phyloP scores from a whole-genome alignment of 2,113 vertebrate species.

The Saguinus midas region DNA sequence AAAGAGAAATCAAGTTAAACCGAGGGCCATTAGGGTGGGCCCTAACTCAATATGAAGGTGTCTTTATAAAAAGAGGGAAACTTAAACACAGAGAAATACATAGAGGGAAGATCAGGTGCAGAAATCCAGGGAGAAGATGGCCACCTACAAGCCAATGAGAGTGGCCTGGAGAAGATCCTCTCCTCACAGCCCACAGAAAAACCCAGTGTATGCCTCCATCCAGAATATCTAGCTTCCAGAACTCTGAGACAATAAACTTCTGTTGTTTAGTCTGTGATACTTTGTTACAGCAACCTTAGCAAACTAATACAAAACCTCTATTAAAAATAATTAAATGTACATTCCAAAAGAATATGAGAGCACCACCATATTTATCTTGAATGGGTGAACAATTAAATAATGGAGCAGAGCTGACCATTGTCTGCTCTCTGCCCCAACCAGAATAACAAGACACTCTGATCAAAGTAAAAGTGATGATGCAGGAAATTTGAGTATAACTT shows the following conservation, averaged over 20 bases:
- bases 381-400: neutral
- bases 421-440: neutral
- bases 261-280: neutral
- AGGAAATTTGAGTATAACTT: neutral
- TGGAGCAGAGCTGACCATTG: neutral
- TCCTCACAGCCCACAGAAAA: neutral
- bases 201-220: neutral
- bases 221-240: neutral
- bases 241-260: neutral
- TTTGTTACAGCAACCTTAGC: neutral
- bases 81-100: accelerated
- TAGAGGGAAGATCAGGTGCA: accelerated
- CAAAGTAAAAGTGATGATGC: neutral
- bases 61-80: neutral
- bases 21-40: neutral
- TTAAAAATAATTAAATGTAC: neutral
- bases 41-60: neutral
- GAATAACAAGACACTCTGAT: neutral
- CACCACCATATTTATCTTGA: neutral
- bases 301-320: neutral
- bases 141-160: accelerated
- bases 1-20: neutral
- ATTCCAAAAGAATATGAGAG: neutral
- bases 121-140: neutral
- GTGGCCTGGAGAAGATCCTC: neutral